Base-by-base conservation (phyloP, 2,797 vertebrate species). In the Notolepis coatsorum region DNA sequence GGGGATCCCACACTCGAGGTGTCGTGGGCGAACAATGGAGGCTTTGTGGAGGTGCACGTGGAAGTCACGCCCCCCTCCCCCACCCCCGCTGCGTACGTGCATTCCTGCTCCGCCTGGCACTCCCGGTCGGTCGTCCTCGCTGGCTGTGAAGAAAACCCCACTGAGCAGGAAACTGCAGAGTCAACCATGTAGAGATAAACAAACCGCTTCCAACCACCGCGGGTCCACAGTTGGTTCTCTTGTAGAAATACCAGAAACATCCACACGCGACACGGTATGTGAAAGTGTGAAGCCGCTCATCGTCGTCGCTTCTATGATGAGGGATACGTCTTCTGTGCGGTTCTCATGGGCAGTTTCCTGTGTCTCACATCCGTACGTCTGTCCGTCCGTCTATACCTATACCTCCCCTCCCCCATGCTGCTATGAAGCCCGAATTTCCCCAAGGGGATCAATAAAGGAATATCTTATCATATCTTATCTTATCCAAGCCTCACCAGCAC, bases 11-110 rank as follows among this genome's bases (percentile, higher is more conserved):
- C 61, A 71, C 63, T 66, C 46, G 42, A 66, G 53, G 75, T 73
- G 68, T 41, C 59, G 35, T n/a, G 52, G 30, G 30, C 23, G 68
- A 88, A 92, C 88, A 91, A 90, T 82, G 68, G 64, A 38, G 23
- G 50, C 80, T 86, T 90, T 92, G 88, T 92, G 57, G 46, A 68
- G 52, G 77, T 68, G 75, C 71, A 65, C 70, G 80, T 77, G 65
- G 82, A 81, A 84, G 84, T 84, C 85, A 57, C 61, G 73, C 73
- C 66, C 69, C 72, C 71, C 64, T 84, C 85, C 55, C 61, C 75
- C 73, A 67, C 69, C 72, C 71, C 64, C 68, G 71, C 61, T 17
- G 27, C 5, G 15, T 25, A 17, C 13, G 45, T 28, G 7, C 12
- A 64, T 64, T 47, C 20, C 67, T 37, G 9, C 55, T 64, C 65